Conservation (phyloP, 2,113 vertebrate genomes). For the Climacteris rufus region DNA sequence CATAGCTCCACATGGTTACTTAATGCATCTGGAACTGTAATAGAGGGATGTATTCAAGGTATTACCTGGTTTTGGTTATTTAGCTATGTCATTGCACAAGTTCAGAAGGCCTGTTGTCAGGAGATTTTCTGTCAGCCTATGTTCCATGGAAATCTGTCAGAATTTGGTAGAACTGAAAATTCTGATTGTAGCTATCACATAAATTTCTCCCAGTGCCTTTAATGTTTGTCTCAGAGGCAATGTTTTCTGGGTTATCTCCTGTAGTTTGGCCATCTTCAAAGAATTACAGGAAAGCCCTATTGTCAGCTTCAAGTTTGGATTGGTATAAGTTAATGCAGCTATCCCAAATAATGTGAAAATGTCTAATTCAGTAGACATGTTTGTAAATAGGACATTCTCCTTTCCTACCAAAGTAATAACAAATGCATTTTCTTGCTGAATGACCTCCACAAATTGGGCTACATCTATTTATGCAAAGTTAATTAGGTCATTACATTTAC, state of each 20-base stretch:
- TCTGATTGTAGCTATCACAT: neutral
- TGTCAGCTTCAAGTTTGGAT: neutral
- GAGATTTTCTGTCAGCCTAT: neutral
- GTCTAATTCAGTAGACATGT: neutral
- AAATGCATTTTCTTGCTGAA: neutral
- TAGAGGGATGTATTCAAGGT: neutral
- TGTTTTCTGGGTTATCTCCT: neutral
- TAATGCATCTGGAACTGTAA: neutral
- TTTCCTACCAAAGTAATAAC: neutral
- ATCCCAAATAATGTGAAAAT: neutral
- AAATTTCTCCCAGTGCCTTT: neutral
- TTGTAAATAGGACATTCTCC: neutral
- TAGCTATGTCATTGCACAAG: neutral
- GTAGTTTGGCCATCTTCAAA: neutral
- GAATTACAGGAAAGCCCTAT: neutral
- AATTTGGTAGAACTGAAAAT: neutral
- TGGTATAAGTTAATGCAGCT: neutral
- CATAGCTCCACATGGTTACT: neutral
- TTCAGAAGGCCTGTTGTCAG: neutral
- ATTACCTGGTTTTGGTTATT: neutral
- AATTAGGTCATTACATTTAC: neutral
- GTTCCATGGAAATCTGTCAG: neutral
- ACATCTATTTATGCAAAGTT: neutral
- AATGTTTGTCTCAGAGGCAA: neutral
- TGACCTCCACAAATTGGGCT: neutral